A percentile compares a stretch with the other conserved stretches of the same genome.
Conservation (phyloP, 2,797 vertebrate species). For the Girardinus metallicus region DNA sequence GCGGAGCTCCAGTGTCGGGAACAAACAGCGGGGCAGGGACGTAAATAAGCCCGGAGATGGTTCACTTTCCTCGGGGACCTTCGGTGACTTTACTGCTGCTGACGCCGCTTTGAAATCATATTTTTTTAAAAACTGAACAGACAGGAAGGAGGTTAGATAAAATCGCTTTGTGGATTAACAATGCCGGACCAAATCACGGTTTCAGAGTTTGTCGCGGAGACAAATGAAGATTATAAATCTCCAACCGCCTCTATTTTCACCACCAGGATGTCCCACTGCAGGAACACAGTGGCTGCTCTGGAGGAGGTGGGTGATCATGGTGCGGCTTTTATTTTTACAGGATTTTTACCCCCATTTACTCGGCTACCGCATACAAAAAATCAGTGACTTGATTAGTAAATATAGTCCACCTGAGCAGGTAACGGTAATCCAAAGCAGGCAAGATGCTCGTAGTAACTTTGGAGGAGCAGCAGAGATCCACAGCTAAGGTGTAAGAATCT, state of each 20-base stretch:
- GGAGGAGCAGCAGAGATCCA: background rate
- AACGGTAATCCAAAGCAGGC: background rate
- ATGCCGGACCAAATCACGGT: slow-evolving; percentile 99
- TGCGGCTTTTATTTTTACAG: no score
- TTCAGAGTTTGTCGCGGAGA: slow-evolving; percentile 97
- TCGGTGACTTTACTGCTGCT: slow-evolving; percentile 37
- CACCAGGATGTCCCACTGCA: slow-evolving; percentile 96
- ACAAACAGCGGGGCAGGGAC: slow-evolving; percentile 50
- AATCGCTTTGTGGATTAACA: slow-evolving; percentile 48
- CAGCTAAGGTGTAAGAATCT: background rate
- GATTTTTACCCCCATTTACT: background rate
- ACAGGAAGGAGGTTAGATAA: slow-evolving; percentile 14
- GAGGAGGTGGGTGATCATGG: slow-evolving; percentile 89
- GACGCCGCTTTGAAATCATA: slow-evolving; percentile 16
- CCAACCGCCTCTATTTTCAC: slow-evolving; percentile 99
- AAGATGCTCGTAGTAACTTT: background rate
- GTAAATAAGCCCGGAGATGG: slow-evolving; percentile 69
- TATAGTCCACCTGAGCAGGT: background rate
- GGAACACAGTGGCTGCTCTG: slow-evolving; percentile 94
- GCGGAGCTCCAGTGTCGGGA: slow-evolving; percentile 17
- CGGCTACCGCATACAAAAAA: background rate
- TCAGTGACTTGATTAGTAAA: background rate
- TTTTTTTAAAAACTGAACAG: slow-evolving; percentile 2
- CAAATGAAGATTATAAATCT: slow-evolving; percentile 98
- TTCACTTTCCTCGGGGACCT: slow-evolving; percentile 48